Conservation (phyloP, 2,888 invertebrate species). For the Mythimna impura region DNA sequence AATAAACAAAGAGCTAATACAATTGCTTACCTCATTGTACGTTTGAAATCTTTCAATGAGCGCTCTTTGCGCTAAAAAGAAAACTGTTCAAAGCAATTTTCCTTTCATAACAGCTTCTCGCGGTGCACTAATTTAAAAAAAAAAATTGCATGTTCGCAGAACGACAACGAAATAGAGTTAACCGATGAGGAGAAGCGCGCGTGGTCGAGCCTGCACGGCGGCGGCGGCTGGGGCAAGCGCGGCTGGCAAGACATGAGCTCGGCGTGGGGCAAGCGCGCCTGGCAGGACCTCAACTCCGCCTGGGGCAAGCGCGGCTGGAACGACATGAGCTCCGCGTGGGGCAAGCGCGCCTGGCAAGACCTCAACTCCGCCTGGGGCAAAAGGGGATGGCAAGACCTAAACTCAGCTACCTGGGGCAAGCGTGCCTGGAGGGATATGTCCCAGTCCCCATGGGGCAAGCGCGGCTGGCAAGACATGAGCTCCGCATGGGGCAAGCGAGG, state of each 20-base stretch:
- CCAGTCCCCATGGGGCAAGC: slow-evolving; percentile 89
- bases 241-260: slow-evolving; percentile 90
- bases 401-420: slow-evolving; percentile 89
- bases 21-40: slow-evolving; percentile 57
- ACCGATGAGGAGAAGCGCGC: slow-evolving; percentile 91
- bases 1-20: slow-evolving; percentile 62
- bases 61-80: slow-evolving; percentile 29
- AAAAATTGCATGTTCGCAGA: slow-evolving; percentile 70
- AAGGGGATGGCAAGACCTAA: slow-evolving; percentile 84
- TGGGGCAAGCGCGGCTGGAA: slow-evolving; percentile 92
- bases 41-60: slow-evolving; percentile 46
- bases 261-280: slow-evolving; percentile 91
- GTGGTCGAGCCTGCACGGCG: slow-evolving; percentile 90
- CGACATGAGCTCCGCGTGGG: slow-evolving; percentile 85
- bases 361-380: slow-evolving; percentile 90
- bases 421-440: slow-evolving; percentile 90
- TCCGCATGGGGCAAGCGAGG: slow-evolving; percentile 91
- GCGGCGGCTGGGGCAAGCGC: slow-evolving; percentile 91
- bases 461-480: slow-evolving; percentile 91
- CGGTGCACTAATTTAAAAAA: slow-evolving; percentile 15
- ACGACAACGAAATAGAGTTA: slow-evolving; percentile 85
- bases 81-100: slow-evolving; percentile 39
- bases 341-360: slow-evolving; percentile 91
- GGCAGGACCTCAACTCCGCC: slow-evolving; percentile 89
- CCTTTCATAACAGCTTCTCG: slow-evolving; percentile 21